Conservation (phyloP, 2,113 vertebrate species). For the Pyxicephalus adspersus region DNA sequence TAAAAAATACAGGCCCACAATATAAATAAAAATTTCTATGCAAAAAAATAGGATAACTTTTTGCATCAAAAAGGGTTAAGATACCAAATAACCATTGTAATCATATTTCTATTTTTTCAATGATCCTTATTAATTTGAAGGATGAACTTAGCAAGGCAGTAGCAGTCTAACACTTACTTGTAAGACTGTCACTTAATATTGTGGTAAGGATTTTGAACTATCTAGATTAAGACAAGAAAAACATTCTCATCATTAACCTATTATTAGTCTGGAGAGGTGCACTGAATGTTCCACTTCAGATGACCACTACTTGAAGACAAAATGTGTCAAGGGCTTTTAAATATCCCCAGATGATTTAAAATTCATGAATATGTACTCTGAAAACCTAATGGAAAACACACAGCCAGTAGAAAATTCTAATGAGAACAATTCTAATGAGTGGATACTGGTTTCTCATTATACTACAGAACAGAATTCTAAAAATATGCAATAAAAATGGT, state of each 20-base stretch:
- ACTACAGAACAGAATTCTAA: too few relatives aligned
- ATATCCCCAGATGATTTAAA: slow-evolving; percentile 1
- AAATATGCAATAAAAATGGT: too few relatives aligned
- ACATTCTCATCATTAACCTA: slow-evolving; percentile 29
- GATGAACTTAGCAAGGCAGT: too few relatives aligned
- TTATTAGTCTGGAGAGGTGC: slow-evolving; percentile 29
- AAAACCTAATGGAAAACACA: neutral
- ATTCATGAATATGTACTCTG: neutral
- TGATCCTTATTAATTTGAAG: neutral
- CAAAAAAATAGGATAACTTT: too few relatives aligned
- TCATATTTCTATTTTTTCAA: too few relatives aligned
- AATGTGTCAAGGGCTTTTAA: slow-evolving; percentile 6
- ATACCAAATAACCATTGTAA: too few relatives aligned
- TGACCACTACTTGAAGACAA: neutral
- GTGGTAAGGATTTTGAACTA: neutral
- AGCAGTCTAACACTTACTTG: neutral
- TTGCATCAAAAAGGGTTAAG: too few relatives aligned
- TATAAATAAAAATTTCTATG: too few relatives aligned
- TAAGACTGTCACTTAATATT: slow-evolving; percentile 23
- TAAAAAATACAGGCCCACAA: too few relatives aligned
- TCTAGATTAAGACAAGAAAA: slow-evolving; percentile 22
- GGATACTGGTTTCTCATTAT: too few relatives aligned
- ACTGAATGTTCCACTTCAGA: slow-evolving; percentile 4
- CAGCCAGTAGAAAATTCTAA: neutral
- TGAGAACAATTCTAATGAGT: slow-evolving; percentile 22